phyloP scores from a whole-genome alignment of 2,113 vertebrate species.

The Tinamus guttatus region DNA sequence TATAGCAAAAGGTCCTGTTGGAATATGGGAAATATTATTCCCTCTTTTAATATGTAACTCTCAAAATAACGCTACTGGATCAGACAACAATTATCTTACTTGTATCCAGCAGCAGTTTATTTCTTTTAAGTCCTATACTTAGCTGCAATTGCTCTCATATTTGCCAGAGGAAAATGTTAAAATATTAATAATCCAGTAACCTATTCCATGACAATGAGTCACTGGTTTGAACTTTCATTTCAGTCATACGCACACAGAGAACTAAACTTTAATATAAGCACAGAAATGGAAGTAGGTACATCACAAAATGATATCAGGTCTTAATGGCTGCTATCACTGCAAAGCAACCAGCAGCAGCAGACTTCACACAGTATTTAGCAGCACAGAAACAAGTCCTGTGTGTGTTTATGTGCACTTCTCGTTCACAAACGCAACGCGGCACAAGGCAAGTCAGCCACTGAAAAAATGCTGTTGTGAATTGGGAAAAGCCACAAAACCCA shows the following conservation, averaged over 20 bases:
- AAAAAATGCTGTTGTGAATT: conserved; percentile 12
- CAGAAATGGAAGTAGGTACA: conserved; percentile 57
- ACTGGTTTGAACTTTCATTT: conserved; percentile 75
- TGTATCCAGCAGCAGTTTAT: conserved; percentile 53
- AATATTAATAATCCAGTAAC: conserved; percentile 80
- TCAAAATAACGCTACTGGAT: conserved; percentile 66
- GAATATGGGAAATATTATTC: conserved; percentile 52
- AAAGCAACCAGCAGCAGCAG: neutral
- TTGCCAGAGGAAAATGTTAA: conserved; percentile 76
- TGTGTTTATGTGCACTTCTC: accelerated
- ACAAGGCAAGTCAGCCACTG: neutral
- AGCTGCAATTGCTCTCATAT: conserved; percentile 65
- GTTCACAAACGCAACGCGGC: neutral
- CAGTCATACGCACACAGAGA: conserved; percentile 34
- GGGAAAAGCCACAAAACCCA: neutral
- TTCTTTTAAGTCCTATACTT: conserved; percentile 40
- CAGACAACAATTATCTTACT: conserved; percentile 51
- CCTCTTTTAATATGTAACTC: conserved; percentile 51
- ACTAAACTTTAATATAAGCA: conserved; percentile 73
- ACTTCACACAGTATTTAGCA: neutral
- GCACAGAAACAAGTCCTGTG: neutral
- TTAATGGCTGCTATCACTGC: conserved; percentile 6
- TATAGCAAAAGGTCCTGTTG: conserved; percentile 36
- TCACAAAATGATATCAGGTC: conserved; percentile 42
- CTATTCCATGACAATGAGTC: conserved; percentile 73